Evolutionary conservation across 2,797 vertebrate genomes (phyloP), one percentile per base, ranked within the genome.

Genomic region (Chiroxiphia lanceolata): DNA sequence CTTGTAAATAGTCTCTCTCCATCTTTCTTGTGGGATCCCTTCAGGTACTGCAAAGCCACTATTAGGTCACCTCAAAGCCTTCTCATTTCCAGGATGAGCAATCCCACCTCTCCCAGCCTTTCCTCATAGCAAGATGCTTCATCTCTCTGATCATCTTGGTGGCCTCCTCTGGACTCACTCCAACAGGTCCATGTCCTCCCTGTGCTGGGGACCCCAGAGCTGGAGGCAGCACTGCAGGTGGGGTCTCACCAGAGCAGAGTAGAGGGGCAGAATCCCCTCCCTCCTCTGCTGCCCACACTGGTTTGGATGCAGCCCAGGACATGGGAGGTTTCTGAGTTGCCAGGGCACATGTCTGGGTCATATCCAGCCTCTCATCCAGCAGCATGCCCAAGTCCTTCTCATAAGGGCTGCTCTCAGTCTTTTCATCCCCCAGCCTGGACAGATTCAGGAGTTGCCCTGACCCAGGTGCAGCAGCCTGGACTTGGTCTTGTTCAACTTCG

Each of bases 381-480:
- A 45, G 42, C 31, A 45, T 11, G 15, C 15, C 15, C 15, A 13
- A 17, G 42, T 25, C 31, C 42, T 64, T 63, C 27, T 44, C 14
- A 9, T 0, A 13, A 22, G 15, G 42, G 2, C 15, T n/a, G 22
- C 12, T 45, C 42, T 64, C 4, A 3, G 19, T n/a, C 31, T 45
- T 15, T 12, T 64, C 40, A 44, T n/a, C n/a, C 21, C 61, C 31
- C 42, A 17, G 42, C 31, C 21, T 45, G 42, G 15, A n/a, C 16
- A 12, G 21, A 25, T 31, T 19, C 14, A 5, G 20, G 20, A 3
- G 19, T 44, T 63, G 20, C 13, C 20, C 29, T 33, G 14, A 64
- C 31, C 40, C 20, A 33, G 11, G 20, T 33, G 10, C 29, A 64
- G 21, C 20, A 64, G 40, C 20, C 15, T 33, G 21, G 7, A 16